phyloP scores from a whole-genome alignment of 1,140 invertebrate genomes.

The Leptinotarsa defecta region DNA sequence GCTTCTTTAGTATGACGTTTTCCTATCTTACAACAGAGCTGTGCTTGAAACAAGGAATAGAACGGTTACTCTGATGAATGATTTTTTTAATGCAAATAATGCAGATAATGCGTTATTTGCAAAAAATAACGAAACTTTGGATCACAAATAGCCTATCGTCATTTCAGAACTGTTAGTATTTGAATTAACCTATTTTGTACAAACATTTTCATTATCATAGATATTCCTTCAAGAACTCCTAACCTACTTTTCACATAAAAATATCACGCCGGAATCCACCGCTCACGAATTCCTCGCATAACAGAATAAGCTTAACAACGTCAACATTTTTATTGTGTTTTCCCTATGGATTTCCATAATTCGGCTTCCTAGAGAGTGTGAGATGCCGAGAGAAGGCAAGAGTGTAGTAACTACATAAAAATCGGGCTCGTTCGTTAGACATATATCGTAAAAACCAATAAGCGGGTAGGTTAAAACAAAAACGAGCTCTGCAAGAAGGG shows the following conservation, averaged over 20 bases:
- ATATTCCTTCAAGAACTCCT: background rate
- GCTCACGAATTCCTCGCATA: background rate
- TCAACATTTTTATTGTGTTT: slow-evolving; percentile 9
- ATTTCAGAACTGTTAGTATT: no score
- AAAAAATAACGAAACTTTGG: no score
- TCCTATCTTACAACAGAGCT: no score
- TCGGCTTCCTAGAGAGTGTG: slow-evolving; percentile 2
- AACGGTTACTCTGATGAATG: no score
- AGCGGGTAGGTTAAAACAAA: slow-evolving; percentile 2
- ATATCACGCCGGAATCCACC: background rate
- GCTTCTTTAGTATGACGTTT: no score
- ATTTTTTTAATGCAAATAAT: no score
- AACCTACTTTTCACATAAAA: slow-evolving; percentile 1
- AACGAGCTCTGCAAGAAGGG: slow-evolving; percentile 5
- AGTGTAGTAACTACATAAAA: slow-evolving; percentile 8
- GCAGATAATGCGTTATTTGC: no score
- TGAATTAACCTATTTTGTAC: no score
- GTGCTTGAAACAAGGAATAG: no score
- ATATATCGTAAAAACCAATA: slow-evolving; percentile 7
- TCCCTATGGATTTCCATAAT: slow-evolving; percentile 8
- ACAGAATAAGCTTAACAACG: background rate
- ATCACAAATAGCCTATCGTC: no score
- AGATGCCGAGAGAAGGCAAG: background rate
- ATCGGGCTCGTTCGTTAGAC: slow-evolving; percentile 5
- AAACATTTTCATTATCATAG: no score